phyloP scores from a whole-genome alignment of 1,140 invertebrate species.

The Hycleus phaleratus region DNA sequence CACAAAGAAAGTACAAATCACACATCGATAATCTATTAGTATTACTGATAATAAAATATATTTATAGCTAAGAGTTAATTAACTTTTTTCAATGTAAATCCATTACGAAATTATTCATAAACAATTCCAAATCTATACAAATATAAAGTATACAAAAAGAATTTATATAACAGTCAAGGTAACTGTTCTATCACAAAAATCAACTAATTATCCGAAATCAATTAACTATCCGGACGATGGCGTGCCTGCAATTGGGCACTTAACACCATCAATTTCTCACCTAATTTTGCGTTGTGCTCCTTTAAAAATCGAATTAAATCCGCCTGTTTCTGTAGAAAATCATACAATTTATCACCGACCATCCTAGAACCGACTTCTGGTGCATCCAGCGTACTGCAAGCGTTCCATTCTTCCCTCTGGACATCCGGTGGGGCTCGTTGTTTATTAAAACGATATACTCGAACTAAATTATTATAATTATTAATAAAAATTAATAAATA shows the following conservation, averaged over 20 bases:
- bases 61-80: too few relatives aligned
- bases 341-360: constrained; percentile 47
- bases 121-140: too few relatives aligned
- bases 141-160: too few relatives aligned
- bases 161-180: too few relatives aligned
- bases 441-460: constrained; percentile 52
- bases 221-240: too few relatives aligned
- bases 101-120: too few relatives aligned
- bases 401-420: constrained; percentile 49
- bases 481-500: neutral
- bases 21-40: too few relatives aligned
- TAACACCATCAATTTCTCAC: constrained; percentile 43
- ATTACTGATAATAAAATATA: too few relatives aligned
- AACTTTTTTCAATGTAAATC: too few relatives aligned
- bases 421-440: constrained; percentile 49
- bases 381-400: constrained; percentile 43
- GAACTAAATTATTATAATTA: constrained; percentile 9
- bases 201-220: too few relatives aligned
- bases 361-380: constrained; percentile 51
- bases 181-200: too few relatives aligned
- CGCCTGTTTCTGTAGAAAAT: constrained; percentile 58
- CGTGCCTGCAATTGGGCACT: constrained; percentile 34
- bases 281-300: constrained; percentile 44
- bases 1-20: too few relatives aligned
- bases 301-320: constrained; percentile 46